phyloP scores from a whole-genome alignment of 2,113 vertebrate species.

The Gallinago media region DNA sequence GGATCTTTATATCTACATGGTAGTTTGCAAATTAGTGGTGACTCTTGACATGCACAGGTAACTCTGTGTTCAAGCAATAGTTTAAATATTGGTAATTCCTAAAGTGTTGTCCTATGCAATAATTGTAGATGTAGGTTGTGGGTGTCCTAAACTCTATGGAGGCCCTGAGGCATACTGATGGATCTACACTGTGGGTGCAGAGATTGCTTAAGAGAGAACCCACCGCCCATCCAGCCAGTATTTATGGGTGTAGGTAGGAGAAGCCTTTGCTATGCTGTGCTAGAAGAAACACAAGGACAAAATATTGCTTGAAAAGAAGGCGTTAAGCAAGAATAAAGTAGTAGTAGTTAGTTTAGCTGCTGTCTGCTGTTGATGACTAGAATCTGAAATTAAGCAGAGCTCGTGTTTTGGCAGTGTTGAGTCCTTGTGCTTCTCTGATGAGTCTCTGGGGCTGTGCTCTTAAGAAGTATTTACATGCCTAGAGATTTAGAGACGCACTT shows the following conservation, averaged over 20 bases:
- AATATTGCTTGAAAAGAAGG: background rate
- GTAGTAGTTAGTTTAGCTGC: background rate
- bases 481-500: conserved; percentile 17
- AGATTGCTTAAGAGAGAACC: background rate
- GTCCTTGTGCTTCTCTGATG: background rate
- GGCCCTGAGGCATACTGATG: background rate
- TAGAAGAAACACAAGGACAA: background rate
- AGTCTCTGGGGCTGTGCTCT: conserved; percentile 13
- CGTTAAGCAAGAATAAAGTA: background rate
- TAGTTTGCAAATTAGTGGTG: background rate
- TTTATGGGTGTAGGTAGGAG: background rate
- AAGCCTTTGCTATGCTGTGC: background rate
- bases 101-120: background rate
- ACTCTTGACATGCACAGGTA: background rate
- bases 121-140: background rate
- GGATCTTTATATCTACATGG: background rate
- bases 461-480: conserved; percentile 40
- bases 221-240: background rate
- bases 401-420: background rate
- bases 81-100: background rate
- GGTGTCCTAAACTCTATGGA: background rate
- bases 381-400: conserved; percentile 44
- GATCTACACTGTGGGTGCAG: background rate
- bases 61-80: background rate
- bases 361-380: background rate